Base-by-base conservation (phyloP, 2,113 vertebrate genomes). In the Chaetodon trifascialis region DNA sequence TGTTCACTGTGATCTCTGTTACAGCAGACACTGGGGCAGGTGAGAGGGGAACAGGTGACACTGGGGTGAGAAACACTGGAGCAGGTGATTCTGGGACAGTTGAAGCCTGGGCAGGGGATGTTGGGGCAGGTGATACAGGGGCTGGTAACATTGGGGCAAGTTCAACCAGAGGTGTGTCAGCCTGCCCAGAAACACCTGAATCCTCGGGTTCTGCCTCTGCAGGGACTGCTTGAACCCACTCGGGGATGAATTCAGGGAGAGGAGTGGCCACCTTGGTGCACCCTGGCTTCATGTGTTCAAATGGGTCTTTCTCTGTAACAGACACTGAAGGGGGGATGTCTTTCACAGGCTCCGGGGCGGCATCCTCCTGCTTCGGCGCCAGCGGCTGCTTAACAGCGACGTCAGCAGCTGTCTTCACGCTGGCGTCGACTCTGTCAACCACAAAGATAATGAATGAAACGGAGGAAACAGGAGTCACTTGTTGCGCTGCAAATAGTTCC, bases 231-330 rank as follows among this genome's bases (percentile, higher is more conserved):
- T 76, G 9, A 42, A 88, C 62, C 54, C 17, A 44, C 46, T 72
- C 73, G 1, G 69, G 68, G 16, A 71, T 42, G 42, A 88, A 74
- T 34, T 73, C 73, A 3, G 91, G 87, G 30, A 90, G 87, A 1
- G 89, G 88, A 14, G 78, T 80, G 67, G 42, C 85, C 76, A 84
- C 69, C 56, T 89, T 88, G n/a, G 77, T 88, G 76, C 58, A 58
- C 0, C 80, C 88, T 36, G 88, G 80, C 42, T 56, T 79, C 83
- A 72, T 46, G 60, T 51, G 52, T 36, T 73, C 59, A 73, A 79
- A 81, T 0, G 65, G 81, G 16, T 88, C 73, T 42, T 71, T 66
- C 15, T 55, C 34, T 40, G 30, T 8, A 1, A 77, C 25, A 17
- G 77, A 40, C 36, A 52, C 56, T 19, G 23, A 47, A 49, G 62